These are phyloP conservation scores for Nymphicus hollandicus DNA, from an alignment of 2,113 vertebrate species.

Conservation along the genomic window DNA sequence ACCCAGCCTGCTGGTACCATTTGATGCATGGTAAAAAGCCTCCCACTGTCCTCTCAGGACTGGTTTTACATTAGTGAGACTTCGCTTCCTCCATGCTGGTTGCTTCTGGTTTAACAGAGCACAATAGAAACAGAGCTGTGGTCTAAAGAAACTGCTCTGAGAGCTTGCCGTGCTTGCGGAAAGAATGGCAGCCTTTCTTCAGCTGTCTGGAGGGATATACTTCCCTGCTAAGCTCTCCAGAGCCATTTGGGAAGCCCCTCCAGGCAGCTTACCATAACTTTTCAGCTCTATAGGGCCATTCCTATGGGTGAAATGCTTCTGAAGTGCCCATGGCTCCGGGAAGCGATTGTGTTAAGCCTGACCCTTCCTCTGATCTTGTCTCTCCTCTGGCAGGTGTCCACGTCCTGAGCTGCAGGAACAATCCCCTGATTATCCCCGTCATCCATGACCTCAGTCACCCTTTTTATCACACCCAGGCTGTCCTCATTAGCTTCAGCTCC, in stretches of 20 bases:
- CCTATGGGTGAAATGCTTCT: constrained; percentile 63
- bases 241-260: constrained; percentile 49
- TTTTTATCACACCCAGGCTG: constrained; percentile 95
- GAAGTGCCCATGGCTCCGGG: constrained; percentile 56
- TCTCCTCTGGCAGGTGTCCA: constrained; percentile 85
- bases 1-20: constrained; percentile 24
- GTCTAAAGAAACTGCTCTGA: constrained; percentile 27
- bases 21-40: constrained; percentile 10
- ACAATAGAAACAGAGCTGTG: constrained; percentile 16
- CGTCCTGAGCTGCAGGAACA: constrained; percentile 94
- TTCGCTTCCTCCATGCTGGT: constrained; percentile 15
- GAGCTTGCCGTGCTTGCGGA: background rate
- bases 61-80: background rate
- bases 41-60: constrained; percentile 33
- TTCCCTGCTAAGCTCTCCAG: constrained; percentile 26
- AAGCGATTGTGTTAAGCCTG: constrained; percentile 70
- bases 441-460: constrained; percentile 96
- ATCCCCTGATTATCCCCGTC: constrained; percentile 97
- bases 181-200: constrained; percentile 65
- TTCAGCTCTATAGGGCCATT: constrained; percentile 50
- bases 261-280: constrained; percentile 66
- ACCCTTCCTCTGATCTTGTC: constrained; percentile 69
- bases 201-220: constrained; percentile 57
- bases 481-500: constrained; percentile 90
- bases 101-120: constrained; percentile 53